Percentiles rank a stretch among this genome's conserved stretches.
Conservation (phyloP, 2,888 invertebrate species). For the Caenorhabditis imperialis region DNA sequence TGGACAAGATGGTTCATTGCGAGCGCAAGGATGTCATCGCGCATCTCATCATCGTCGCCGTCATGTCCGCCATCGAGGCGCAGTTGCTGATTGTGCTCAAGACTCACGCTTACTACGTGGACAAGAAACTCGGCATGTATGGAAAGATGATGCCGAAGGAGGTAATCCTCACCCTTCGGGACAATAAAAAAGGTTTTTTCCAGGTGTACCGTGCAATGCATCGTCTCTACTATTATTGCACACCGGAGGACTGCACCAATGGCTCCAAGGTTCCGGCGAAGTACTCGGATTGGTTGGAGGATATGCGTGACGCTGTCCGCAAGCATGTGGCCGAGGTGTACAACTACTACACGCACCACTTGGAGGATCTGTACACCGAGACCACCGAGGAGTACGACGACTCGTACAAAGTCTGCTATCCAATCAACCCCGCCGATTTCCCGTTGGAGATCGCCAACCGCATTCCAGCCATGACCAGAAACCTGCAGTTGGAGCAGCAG, state of each 20-base stretch:
- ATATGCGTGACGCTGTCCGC: neutral
- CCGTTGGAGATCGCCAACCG: neutral
- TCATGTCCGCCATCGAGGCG: conserved; percentile 5
- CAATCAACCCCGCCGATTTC: neutral
- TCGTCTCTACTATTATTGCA: no score
- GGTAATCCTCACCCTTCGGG: neutral
- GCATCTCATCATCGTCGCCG: neutral
- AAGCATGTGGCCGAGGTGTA: neutral
- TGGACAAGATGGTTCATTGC: neutral
- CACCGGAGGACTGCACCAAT: no score
- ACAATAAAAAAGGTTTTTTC: neutral
- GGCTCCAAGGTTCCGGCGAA: neutral
- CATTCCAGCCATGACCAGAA: neutral
- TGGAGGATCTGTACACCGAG: conserved; percentile 1
- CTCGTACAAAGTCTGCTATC: no score
- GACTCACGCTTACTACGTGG: neutral
- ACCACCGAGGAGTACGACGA: neutral
- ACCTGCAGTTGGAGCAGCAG: conserved; percentile 5
- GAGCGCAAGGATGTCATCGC: neutral
- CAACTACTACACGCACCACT: neutral
- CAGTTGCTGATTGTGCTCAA: conserved; percentile 18
- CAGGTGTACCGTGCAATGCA: no score
- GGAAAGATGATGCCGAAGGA: neutral
- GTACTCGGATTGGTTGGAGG: neutral
- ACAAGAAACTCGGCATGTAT: conserved; percentile 18